These are phyloP conservation scores for Linurgus olivaceus DNA, from an alignment of 2,797 vertebrate genomes.

Conservation along the genomic window DNA sequence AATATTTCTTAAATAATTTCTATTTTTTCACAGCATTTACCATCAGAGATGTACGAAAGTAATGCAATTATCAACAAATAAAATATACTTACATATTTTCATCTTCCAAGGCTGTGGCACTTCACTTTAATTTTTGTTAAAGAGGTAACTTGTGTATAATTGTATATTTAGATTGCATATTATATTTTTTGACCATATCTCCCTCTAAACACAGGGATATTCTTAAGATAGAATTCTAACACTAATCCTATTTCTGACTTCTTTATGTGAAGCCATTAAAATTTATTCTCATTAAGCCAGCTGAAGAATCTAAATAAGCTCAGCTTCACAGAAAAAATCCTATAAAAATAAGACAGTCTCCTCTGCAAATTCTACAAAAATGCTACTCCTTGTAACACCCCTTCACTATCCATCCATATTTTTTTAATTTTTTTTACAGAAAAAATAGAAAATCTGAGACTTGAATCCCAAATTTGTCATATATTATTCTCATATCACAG, in stretches of 20 bases:
- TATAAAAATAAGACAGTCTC: not conserved
- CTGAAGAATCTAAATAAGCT: not conserved
- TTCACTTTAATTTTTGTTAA: not conserved
- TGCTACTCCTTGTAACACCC: rapidly evolving
- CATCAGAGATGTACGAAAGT: not conserved
- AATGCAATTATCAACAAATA: not conserved
- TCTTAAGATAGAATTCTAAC: not conserved
- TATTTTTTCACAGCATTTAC: not conserved
- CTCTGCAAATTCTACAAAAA: not conserved
- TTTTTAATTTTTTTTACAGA: not conserved
- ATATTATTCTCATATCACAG: not conserved
- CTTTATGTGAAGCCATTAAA: not conserved
- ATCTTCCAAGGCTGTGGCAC: not conserved
- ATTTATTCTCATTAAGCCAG: not conserved
- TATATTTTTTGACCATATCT: not conserved
- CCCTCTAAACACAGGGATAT: not conserved
- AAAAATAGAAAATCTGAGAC: not conserved
- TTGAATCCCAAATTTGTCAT: not conserved
- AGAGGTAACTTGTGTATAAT: not conserved
- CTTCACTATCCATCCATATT: not conserved
- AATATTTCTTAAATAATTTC: not conserved
- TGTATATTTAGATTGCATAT: not conserved
- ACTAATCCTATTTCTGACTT: not conserved
- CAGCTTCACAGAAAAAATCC: not conserved
- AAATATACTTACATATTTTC: not conserved